Evolutionary conservation across 2,797 vertebrate genomes (phyloP).

Genomic region (Platyrinchus mystaceus): DNA sequence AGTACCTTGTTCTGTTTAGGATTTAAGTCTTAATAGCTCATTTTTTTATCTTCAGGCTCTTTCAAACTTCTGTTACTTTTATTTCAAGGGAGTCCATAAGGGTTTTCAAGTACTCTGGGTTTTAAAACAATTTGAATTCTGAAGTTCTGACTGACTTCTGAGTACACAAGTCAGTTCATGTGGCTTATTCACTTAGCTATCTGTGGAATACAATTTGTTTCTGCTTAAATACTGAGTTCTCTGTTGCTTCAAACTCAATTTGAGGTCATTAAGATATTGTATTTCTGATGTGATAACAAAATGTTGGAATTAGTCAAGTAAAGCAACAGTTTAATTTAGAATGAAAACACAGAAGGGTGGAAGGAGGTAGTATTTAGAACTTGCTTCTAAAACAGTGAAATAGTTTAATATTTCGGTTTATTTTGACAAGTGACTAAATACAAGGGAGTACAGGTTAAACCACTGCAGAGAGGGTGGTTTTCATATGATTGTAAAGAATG

Average conservation of each 20-base stretch:
- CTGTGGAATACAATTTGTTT: slow-evolving; percentile 2
- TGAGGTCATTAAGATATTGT: slow-evolving; percentile 9
- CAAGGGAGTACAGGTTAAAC: not conserved
- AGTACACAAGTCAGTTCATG: not conserved
- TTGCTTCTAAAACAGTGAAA: not conserved
- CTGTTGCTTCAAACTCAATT: not conserved
- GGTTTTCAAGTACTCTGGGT: too few species aligned
- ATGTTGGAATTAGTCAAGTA: not conserved
- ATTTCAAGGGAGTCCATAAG: not conserved
- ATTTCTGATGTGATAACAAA: slow-evolving; percentile 20
- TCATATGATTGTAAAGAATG: not conserved
- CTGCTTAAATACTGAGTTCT: slow-evolving; percentile 40
- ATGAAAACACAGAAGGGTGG: not conserved
- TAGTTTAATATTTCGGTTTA: not conserved
- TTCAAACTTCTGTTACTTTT: not conserved
- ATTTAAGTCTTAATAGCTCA: not conserved
- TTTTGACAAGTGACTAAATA: slow-evolving; percentile 36
- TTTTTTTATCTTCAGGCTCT: not conserved
- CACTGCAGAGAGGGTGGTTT: not conserved
- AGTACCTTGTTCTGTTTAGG: not conserved
- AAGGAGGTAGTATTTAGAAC: not conserved
- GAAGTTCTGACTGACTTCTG: not conserved
- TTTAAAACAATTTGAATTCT: not conserved
- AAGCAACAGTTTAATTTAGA: not conserved
- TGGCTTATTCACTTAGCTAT: not conserved